Evolutionary conservation across 2,888 invertebrate species (phyloP).

Genomic region (Plagiodera versicolora): DNA sequence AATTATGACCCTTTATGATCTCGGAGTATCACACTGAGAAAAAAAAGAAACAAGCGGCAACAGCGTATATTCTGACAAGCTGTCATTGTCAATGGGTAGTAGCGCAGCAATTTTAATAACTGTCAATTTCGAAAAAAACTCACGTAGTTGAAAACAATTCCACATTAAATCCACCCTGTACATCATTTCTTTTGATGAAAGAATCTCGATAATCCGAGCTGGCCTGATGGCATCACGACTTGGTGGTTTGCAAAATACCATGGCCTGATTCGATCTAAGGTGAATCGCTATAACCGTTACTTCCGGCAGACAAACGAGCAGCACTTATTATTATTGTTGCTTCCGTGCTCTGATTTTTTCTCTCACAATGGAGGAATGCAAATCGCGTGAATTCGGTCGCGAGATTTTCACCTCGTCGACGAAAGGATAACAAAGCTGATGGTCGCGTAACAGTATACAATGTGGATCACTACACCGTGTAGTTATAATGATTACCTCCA

Average conservation of each 20-base stretch:
- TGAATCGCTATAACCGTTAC: constrained; percentile 9
- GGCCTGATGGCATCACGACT: neutral
- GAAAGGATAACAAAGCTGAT: constrained; percentile 5
- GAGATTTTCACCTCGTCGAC: constrained; percentile 14
- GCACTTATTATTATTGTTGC: constrained; percentile 8
- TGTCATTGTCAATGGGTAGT: too few relatives aligned
- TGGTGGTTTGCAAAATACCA: constrained; percentile 6
- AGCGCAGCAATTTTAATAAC: too few relatives aligned
- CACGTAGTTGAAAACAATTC: too few relatives aligned
- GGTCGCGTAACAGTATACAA: constrained; percentile 2
- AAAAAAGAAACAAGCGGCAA: too few relatives aligned
- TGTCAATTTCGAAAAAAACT: too few relatives aligned
- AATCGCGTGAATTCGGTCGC: constrained; percentile 26
- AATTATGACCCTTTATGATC: too few relatives aligned
- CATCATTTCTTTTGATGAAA: neutral
- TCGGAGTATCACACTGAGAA: too few relatives aligned
- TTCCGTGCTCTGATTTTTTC: constrained; percentile 9
- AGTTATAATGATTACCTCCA: too few relatives aligned
- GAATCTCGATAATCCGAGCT: neutral
- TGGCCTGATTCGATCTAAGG: constrained; percentile 3
- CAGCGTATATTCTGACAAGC: too few relatives aligned
- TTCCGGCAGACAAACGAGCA: constrained; percentile 7
- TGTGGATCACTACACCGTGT: neutral
- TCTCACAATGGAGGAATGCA: constrained; percentile 25
- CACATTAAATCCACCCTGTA: too few relatives aligned